Conservation (phyloP, 1,140 invertebrate species). For the Phenacoccus solenopsis region DNA sequence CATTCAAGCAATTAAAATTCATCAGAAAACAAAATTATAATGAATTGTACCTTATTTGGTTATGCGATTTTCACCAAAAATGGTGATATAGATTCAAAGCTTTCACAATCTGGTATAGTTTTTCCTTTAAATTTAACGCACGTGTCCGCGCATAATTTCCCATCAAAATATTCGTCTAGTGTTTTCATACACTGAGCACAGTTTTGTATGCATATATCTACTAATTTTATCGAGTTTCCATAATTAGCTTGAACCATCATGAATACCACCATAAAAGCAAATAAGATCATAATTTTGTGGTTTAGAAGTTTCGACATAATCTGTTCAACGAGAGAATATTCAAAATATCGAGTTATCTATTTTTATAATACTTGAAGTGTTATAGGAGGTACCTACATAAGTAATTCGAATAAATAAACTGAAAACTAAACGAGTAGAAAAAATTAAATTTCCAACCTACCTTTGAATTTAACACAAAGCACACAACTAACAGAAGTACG, state of each 20-base stretch:
- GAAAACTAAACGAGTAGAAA: too few species aligned
- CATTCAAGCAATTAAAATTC: too few species aligned
- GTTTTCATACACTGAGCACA: slow-evolving; percentile 79
- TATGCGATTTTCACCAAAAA: slow-evolving; percentile 54
- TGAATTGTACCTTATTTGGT: background rate
- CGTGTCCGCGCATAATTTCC: slow-evolving; percentile 62
- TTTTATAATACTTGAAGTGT: too few species aligned
- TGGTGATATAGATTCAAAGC: slow-evolving; percentile 60
- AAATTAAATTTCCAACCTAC: too few species aligned
- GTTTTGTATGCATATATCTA: slow-evolving; percentile 61
- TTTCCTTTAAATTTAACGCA: slow-evolving; percentile 70
- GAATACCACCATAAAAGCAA: background rate
- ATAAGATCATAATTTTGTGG: background rate
- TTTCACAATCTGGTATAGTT: slow-evolving; percentile 69
- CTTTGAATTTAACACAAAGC: too few species aligned
- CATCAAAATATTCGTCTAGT: slow-evolving; percentile 71
- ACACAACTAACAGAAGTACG: too few species aligned
- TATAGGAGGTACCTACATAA: too few species aligned
- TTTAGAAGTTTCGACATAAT: background rate
- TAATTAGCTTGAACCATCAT: background rate
- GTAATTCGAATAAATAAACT: too few species aligned
- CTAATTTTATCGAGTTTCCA: background rate
- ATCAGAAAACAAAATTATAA: background rate
- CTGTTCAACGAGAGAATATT: background rate
- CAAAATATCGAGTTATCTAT: too few species aligned